Evolutionary conservation across 1,140 invertebrate species (phyloP).

Genomic region (Drosophila lacertosa): DNA sequence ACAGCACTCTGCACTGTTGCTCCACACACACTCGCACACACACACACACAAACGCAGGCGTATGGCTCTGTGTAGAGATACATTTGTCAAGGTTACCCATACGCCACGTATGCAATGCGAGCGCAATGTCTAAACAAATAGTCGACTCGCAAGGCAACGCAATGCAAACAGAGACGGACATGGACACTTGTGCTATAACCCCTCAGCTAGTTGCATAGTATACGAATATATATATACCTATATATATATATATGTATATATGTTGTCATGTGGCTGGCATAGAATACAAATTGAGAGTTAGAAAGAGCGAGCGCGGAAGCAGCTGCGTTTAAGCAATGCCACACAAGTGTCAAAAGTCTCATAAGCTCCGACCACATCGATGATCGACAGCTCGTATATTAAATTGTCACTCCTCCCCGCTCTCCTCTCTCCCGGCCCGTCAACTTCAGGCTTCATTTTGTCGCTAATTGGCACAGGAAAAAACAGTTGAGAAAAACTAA

Average conservation of each 20-base stretch:
- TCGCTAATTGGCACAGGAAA: constrained; percentile 38
- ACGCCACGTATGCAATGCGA: constrained; percentile 72
- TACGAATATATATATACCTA: not conserved
- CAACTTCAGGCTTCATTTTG: not conserved
- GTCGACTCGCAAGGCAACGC: constrained; percentile 62
- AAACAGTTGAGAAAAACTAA: constrained; percentile 58
- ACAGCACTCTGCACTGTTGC: constrained; percentile 38
- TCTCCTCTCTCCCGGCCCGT: not conserved
- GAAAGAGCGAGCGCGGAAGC: constrained; percentile 8
- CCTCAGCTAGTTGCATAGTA: constrained; percentile 49
- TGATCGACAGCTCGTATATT: constrained; percentile 40
- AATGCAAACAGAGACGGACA: constrained; percentile 69
- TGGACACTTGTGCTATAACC: constrained; percentile 70
- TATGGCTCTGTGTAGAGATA: constrained; percentile 19
- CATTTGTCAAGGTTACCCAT: constrained; percentile 78
- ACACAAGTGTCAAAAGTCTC: constrained; percentile 60
- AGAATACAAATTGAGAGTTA: constrained; percentile 32
- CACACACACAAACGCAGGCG: not conserved
- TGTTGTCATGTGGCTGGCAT: constrained; percentile 4
- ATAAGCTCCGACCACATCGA: constrained; percentile 32
- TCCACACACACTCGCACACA: constrained; percentile 19
- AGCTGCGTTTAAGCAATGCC: constrained; percentile 21
- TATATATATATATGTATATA: not conserved
- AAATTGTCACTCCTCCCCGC: constrained; percentile 1
- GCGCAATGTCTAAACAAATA: constrained; percentile 78